Evolutionary conservation across 2,797 vertebrate genomes (phyloP).

Genomic region (Decapterus maruadsi): DNA sequence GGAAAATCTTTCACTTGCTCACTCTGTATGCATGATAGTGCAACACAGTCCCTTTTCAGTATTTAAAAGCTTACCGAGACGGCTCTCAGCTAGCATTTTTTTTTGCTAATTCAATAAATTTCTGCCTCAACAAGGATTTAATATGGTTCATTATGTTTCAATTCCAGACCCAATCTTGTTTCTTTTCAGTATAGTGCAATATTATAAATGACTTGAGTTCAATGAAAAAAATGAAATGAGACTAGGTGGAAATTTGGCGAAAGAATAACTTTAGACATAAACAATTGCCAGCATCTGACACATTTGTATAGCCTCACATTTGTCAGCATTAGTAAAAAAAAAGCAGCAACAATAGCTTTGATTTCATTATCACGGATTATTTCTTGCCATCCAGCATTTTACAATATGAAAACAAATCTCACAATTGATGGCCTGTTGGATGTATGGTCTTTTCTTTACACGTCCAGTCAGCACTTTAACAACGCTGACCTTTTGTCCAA

Average conservation of each 20-base stretch:
- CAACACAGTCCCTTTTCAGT: slow-evolving; percentile 8
- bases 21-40: slow-evolving; percentile 11
- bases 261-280: neutral
- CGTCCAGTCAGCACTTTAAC: neutral
- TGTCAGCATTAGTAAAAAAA: neutral
- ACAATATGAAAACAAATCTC: neutral
- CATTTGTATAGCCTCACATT: neutral
- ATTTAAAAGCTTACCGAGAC: slow-evolving; percentile 21
- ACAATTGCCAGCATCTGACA: neutral
- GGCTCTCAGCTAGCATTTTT: neutral
- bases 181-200: neutral
- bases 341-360: no score
- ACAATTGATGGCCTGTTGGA: neutral
- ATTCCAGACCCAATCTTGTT: neutral
- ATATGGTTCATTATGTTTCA: slow-evolving; percentile 1
- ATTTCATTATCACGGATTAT: neutral
- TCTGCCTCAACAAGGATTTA: neutral
- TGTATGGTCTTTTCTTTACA: neutral
- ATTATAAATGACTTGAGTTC: neutral
- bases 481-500: slow-evolving; percentile 2
- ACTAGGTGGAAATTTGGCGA: neutral
- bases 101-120: neutral
- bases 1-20: neutral
- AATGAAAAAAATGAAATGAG: neutral
- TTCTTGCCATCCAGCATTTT: neutral